Conservation (phyloP, 1,140 invertebrate species). For the Hypsibius dujardini region DNA sequence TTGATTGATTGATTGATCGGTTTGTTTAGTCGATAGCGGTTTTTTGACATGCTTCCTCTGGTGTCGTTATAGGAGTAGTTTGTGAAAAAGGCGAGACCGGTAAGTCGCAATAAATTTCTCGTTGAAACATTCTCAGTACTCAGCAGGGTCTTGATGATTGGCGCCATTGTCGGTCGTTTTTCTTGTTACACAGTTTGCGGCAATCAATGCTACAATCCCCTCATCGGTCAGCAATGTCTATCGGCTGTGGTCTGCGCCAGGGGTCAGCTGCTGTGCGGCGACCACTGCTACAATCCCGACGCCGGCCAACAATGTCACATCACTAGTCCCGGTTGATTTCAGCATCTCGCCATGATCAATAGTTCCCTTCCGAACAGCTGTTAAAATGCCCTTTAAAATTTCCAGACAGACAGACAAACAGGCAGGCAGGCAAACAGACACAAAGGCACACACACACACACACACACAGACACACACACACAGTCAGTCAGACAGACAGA, state of each 20-base stretch:
- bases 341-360: too few species aligned
- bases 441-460: too few species aligned
- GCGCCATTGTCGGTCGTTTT: not conserved
- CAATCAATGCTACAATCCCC: not conserved
- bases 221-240: slow-evolving; percentile 10
- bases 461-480: too few species aligned
- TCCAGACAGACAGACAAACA: too few species aligned
- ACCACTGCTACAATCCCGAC: slow-evolving; percentile 15
- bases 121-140: not conserved
- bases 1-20: too few species aligned
- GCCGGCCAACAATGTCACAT: slow-evolving; percentile 9
- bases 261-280: slow-evolving; percentile 5
- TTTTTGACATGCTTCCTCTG: too few species aligned
- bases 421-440: too few species aligned
- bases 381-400: too few species aligned
- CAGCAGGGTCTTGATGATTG: not conserved
- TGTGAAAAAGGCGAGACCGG: slow-evolving; percentile 5
- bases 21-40: too few species aligned
- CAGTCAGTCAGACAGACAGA: not conserved
- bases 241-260: slow-evolving; percentile 16
- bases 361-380: too few species aligned
- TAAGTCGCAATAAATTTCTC: not conserved
- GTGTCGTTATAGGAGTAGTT: not conserved
- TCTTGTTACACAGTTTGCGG: not conserved
- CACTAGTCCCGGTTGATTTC: not conserved